Percentiles rank a stretch among this genome's conserved stretches.
phyloP scores from a whole-genome alignment of 2,888 invertebrate genomes.

The Hecatera dysodea region DNA sequence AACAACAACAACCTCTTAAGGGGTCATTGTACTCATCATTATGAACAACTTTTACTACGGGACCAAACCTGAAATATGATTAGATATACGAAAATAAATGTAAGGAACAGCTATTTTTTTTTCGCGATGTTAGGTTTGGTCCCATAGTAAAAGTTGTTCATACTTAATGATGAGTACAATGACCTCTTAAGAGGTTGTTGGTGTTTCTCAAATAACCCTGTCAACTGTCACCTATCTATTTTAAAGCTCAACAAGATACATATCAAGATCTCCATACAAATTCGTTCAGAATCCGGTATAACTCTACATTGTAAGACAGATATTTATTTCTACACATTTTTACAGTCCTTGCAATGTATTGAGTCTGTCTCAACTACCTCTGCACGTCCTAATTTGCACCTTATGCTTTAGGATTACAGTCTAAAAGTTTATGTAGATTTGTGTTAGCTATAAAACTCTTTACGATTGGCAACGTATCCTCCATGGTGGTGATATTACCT shows the following conservation, averaged over 20 bases:
- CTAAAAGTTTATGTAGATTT: neutral
- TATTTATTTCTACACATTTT: constrained; percentile 46
- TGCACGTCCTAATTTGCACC: neutral
- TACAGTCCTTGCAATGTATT: constrained; percentile 18
- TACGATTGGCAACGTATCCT: constrained; percentile 31
- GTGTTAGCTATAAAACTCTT: constrained; percentile 25
- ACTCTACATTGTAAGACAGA: constrained; percentile 24
- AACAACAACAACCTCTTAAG: too few relatives aligned
- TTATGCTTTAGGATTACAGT: neutral
- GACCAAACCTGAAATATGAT: too few relatives aligned
- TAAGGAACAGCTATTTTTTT: too few relatives aligned
- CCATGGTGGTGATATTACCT: constrained; percentile 29
- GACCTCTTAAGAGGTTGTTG: too few relatives aligned
- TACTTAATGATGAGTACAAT: too few relatives aligned
- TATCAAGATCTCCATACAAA: constrained; percentile 19
- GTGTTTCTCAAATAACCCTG: too few relatives aligned
- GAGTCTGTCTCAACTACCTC: neutral
- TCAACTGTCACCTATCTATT: too few relatives aligned
- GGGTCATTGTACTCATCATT: too few relatives aligned
- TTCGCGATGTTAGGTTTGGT: too few relatives aligned
- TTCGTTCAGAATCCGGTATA: constrained; percentile 5
- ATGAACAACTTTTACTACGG: too few relatives aligned
- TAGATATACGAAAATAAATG: too few relatives aligned
- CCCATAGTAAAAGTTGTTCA: too few relatives aligned
- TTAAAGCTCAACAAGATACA: constrained; percentile 1